These are phyloP conservation scores for Agrotis puta DNA, from an alignment of 2,888 invertebrate species.

Conservation along the genomic window DNA sequence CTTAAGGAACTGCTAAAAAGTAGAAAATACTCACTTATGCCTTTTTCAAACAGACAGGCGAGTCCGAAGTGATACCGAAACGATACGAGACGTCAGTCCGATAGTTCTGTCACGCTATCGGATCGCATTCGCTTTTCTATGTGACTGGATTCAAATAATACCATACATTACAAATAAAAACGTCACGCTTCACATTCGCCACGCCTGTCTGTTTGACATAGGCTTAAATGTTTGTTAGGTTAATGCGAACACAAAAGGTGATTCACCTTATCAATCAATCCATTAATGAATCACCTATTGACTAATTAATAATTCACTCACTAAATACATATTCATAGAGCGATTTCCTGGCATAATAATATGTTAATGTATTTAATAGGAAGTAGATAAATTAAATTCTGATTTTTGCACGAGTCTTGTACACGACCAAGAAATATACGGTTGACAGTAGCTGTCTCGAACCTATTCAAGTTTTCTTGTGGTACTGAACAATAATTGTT, in stretches of 20 bases:
- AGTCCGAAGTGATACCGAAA: too few relatives aligned
- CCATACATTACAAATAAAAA: too few relatives aligned
- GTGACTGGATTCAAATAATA: too few relatives aligned
- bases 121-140: too few relatives aligned
- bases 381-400: constrained; percentile 8
- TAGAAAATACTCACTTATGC: too few relatives aligned
- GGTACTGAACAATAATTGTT: background rate
- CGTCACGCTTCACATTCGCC: too few relatives aligned
- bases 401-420: constrained; percentile 20
- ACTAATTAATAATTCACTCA: constrained; percentile 20
- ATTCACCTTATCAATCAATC: background rate
- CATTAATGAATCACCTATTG: constrained; percentile 13
- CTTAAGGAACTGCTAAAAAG: too few relatives aligned
- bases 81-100: too few relatives aligned
- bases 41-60: too few relatives aligned
- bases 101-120: too few relatives aligned
- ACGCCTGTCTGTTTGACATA: too few relatives aligned
- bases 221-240: background rate
- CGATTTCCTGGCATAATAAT: constrained; percentile 17
- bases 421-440: constrained; percentile 8
- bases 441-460: constrained; percentile 1
- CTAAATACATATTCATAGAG: constrained; percentile 34
- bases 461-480: background rate
- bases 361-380: constrained; percentile 8
- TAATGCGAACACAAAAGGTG: background rate